Conservation (phyloP, 35 echinoderm and acorn worm species). For the Strongylocentrotus purpuratus region DNA sequence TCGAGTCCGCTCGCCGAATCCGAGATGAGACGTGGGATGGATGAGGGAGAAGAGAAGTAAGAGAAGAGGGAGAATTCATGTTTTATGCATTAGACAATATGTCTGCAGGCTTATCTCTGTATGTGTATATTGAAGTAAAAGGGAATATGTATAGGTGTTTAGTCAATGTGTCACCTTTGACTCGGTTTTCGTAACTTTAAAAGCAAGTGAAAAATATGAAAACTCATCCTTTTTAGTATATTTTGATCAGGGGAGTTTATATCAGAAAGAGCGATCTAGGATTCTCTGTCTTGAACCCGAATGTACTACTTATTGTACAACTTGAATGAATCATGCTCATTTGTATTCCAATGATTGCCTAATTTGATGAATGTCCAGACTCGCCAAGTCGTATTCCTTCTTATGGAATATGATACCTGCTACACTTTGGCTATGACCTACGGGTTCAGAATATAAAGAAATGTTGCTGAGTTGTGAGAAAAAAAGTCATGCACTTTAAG, state of each 20-base stretch:
- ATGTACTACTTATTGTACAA: background rate
- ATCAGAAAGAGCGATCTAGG: background rate
- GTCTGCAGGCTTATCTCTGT: background rate
- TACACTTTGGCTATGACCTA: background rate
- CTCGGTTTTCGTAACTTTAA: background rate
- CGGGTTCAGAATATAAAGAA: background rate
- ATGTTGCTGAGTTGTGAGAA: background rate
- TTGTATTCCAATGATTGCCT: background rate
- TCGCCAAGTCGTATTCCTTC: background rate
- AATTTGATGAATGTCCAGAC: background rate
- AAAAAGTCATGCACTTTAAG: background rate
- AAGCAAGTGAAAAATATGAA: background rate
- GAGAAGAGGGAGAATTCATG: background rate
- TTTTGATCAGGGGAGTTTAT: background rate
- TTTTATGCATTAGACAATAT: background rate
- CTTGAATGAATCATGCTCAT: background rate
- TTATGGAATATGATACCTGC: background rate
- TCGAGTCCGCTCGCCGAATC: background rate
- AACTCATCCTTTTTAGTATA: background rate
- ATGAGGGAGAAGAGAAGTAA: background rate
- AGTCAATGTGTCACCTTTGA: background rate
- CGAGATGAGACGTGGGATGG: background rate
- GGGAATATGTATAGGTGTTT: background rate
- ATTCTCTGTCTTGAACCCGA: background rate
- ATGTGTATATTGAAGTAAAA: background rate